These are phyloP conservation scores for Sarcophaga bullata DNA, from an alignment of 1,140 invertebrate species.

Conservation along the genomic window DNA sequence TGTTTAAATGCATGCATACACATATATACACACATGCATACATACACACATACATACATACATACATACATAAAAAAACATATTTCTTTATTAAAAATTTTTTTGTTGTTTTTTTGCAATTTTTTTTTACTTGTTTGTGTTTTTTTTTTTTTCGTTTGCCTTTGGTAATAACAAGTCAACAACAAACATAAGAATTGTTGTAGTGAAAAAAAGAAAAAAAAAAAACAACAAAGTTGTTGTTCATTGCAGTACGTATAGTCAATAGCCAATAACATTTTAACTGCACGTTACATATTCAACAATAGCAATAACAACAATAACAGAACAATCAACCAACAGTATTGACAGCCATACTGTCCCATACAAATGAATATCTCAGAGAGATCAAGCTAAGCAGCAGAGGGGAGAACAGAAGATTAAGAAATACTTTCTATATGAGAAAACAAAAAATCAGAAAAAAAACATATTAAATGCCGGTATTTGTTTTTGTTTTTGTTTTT, in stretches of 20 bases:
- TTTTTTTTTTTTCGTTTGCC: not conserved
- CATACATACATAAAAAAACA: too few species aligned
- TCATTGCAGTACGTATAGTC: not conserved
- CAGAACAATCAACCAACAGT: not conserved
- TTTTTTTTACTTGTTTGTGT: not conserved
- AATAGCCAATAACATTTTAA: conserved; percentile 1
- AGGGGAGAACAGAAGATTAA: not conserved
- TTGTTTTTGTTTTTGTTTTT: not conserved
- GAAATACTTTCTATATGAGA: conserved; percentile 8
- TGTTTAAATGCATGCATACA: not conserved
- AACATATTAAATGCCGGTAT: not conserved
- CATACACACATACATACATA: too few species aligned
- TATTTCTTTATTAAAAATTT: not conserved
- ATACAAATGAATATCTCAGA: too few species aligned
- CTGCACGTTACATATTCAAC: not conserved
- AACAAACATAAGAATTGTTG: not conserved
- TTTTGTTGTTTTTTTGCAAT: too few species aligned
- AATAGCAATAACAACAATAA: not conserved
- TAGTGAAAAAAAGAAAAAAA: not conserved
- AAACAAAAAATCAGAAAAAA: too few species aligned
- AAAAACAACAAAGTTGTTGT: too few species aligned
- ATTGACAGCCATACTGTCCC: too few species aligned
- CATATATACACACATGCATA: not conserved
- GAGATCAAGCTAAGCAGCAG: too few species aligned
- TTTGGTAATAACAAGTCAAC: not conserved